Conservation (phyloP, 2,113 vertebrate genomes). For the Otis tarda region DNA sequence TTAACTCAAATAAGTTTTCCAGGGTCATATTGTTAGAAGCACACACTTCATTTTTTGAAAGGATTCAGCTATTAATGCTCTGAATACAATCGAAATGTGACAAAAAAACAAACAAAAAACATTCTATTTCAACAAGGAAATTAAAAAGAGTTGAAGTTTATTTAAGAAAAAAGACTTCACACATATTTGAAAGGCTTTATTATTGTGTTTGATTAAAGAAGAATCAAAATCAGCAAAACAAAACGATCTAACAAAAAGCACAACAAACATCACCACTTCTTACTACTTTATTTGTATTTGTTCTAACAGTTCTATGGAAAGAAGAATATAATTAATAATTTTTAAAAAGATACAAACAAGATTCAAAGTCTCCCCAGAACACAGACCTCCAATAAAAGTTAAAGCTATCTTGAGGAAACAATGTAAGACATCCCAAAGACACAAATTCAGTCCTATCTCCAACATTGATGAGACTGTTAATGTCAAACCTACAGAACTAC, state of each 20-base stretch:
- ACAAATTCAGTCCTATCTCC: neutral
- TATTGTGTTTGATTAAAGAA: neutral
- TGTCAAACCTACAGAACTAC: neutral
- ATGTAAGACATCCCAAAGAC: neutral
- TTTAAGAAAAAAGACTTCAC: neutral
- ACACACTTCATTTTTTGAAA: neutral
- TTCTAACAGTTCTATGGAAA: neutral
- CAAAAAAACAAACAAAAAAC: neutral
- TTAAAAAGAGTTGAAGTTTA: neutral
- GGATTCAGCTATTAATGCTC: neutral
- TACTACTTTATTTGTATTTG: neutral
- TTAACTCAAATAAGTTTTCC: neutral
- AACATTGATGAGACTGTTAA: neutral
- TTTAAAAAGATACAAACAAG: neutral
- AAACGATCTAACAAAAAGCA: neutral
- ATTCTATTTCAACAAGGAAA: neutral
- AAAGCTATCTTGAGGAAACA: neutral
- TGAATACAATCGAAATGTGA: neutral
- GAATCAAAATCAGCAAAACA: neutral
- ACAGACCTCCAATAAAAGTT: neutral
- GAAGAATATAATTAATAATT: neutral
- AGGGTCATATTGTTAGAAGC: neutral
- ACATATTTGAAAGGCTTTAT: neutral
- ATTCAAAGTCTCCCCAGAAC: neutral
- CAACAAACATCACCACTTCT: neutral